Evolutionary conservation across 1,140 invertebrate species (phyloP), one percentile per base, ranked within the genome.

Genomic region (Drosophila bocqueti): DNA sequence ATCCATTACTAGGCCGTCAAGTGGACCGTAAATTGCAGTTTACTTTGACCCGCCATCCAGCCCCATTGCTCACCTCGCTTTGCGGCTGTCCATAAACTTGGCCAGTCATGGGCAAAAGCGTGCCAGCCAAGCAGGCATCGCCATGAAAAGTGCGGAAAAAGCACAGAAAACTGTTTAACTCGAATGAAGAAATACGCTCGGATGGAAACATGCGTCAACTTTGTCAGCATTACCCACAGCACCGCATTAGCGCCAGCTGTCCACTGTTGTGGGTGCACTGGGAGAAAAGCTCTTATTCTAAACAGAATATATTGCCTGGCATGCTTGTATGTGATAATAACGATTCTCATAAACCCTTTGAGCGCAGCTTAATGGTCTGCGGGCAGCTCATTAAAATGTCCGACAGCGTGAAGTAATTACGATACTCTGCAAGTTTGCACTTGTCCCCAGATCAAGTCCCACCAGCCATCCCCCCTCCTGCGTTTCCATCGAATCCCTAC

Each of bases 331-430:
- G 6, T 40, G 24, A 49, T 49, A 16, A 47, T 21, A 29, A 43
- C 26, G 10, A 50, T 31, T 50, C 9, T 6, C 15, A 29, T 11
- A 4, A n/a, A 9, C 24, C 5, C 8, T 29, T 4, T 18, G 16
- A 18, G 79, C 62, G 77, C 66, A 74, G 78, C 73, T 89, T 84
- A 78, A 78, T 71, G 76, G 59, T 73, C 58, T 57, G 66, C 59
- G 76, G 66, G 66, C 54, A 78, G 76, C 76, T 79, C 84, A 90
- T 84, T 81, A 90, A 84, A 79, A 90, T 81, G 85, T 81, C 74
- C 81, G 77, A 84, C 73, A 89, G 82, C 81, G 66, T 81, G 47
- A 81, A 90, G 77, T 90, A 87, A 87, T 89, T 87, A 83, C 83
- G 52, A 83, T 86, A 81, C 80, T 89, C 83, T 63, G 54, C 46